Base-by-base conservation (phyloP, 1,140 invertebrate species). In the Stegodyphus dumicola region DNA sequence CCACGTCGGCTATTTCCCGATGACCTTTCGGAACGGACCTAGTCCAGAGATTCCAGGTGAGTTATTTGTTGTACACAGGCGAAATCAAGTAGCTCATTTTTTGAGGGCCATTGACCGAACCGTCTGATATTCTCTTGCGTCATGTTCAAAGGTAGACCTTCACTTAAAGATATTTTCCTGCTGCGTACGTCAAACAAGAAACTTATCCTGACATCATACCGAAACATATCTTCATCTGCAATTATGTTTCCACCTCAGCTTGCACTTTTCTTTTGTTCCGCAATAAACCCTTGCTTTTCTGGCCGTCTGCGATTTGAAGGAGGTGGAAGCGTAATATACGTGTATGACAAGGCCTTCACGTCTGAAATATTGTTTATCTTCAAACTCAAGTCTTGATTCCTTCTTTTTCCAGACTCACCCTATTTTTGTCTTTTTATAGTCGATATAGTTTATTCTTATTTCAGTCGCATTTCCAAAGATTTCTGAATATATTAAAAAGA, bases 71-170 rank as follows among this genome's bases (percentile, higher is more conserved):
- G 69, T 73, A 53, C 10, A 49, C 65, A 64, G 56, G 33, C 52
- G 64, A 83, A 83, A 73, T 74, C 71, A 74, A 60, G 65, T 66
- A 69, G 51, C 78, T 81, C 70, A 60, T 54, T 60, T 73, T 15
- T 18, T 65, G 56, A 75, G 18, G 80, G 71, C 80, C 80, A 75
- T 66, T 83, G 80, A 83, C 80, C 71, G 80, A 66, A 60, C 17
- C 73, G 73, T 75, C 73, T 75, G 73, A 75, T 75, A 60, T 60
- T 56, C 52, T 48, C 52, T 75, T 54, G 33, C 73, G 18, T 18
- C 73, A 75, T 75, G 73, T 60, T 56, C 18, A 75, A 75, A 75
- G 54, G 54, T 48, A 53, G 53, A 51, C 54, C 52, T 75, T 11
- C 56, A 54, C 33, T 33, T 33, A 33, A 33, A 33, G 33, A 33